Evolutionary conservation across 2,797 vertebrate genomes (phyloP), one percentile per base, ranked within the genome.

Genomic region (Clarias pachynema): DNA sequence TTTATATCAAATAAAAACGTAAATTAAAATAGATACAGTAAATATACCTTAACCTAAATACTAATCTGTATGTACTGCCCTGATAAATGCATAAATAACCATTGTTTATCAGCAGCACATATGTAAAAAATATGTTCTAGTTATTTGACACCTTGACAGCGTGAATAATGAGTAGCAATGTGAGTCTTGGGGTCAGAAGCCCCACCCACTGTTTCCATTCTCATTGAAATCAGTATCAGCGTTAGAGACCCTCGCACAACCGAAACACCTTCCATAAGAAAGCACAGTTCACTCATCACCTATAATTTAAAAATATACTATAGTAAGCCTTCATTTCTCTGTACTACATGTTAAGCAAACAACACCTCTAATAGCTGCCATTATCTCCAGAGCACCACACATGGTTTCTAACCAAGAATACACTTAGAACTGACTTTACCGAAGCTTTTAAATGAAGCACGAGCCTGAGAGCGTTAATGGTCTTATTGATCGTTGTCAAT

Each of bases 291-390:
- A 75, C 85, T 89, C 49, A 60, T 79, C 40, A 83, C 82, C 83
- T 87, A 79, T 82, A 87, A 88, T 79, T 83, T 62, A 86, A 83
- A 59, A 73, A 44, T 2, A 44, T 44, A 44, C 31, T 80, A 70
- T 82, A 83, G 24, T 68, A 60, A 59, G 63, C 65, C 31, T 70
- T 66, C 29, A 34, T 75, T 63, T 85, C 68, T 73, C 22, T 24
- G 24, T 84, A 68, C 60, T 78, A 60, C 44, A 82, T 86, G 82
- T 86, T 82, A 89, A 85, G 34, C 34, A 66, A 85, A 83, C 2
- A 87, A 87, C 81, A 73, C 66, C 60, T 3, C 59, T 87, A 84
- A 89, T 87, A 72, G 84, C 77, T 86, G 88, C 85, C 78, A 85
- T 90, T 87, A 87, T 70, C 84, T 85, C 44, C n/a, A 60, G 63